Evolutionary conservation across 92 coral and sea anemone species (phyloP).

Genomic region (Epizoanthus ramosus): DNA sequence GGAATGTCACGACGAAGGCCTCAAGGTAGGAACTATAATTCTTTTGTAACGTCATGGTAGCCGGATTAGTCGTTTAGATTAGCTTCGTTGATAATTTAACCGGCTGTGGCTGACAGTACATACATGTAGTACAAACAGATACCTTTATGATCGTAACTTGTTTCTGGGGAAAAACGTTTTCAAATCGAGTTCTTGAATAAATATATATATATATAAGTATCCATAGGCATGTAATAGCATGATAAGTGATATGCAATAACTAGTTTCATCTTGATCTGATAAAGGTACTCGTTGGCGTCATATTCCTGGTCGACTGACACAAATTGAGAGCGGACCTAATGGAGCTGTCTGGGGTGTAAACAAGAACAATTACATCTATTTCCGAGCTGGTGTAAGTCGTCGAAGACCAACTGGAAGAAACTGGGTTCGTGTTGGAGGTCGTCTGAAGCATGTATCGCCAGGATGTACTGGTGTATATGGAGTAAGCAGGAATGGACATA

Average conservation of each 20-base stretch:
- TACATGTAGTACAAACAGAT: too few species aligned
- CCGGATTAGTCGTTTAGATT: not conserved
- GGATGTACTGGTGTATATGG: constrained; percentile 34
- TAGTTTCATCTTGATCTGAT: not conserved
- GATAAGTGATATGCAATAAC: not conserved
- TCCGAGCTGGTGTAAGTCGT: constrained; percentile 34
- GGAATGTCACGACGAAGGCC: constrained; percentile 26
- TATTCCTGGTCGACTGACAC: constrained; percentile 24
- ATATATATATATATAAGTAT: too few species aligned
- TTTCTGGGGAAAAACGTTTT: too few species aligned
- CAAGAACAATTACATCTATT: not conserved
- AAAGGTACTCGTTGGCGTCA: constrained; percentile 7
- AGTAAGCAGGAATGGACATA: constrained; percentile 9
- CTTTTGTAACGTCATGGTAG: too few species aligned
- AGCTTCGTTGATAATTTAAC: too few species aligned
- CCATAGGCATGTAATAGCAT: not conserved
- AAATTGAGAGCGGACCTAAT: constrained; percentile 22
- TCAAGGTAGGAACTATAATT: constrained; percentile 2
- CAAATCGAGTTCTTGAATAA: too few species aligned
- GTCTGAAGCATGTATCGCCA: constrained; percentile 27
- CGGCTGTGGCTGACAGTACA: too few species aligned
- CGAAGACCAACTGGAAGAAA: constrained; percentile 35
- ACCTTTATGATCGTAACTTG: too few species aligned
- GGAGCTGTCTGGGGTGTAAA: constrained; percentile 19
- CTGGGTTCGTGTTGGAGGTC: constrained; percentile 40